A percentile compares a stretch with the other conserved stretches of the same genome.
Evolutionary conservation across 2,113 vertebrate species (phyloP).

Genomic region (Dromaius novaehollandiae): DNA sequence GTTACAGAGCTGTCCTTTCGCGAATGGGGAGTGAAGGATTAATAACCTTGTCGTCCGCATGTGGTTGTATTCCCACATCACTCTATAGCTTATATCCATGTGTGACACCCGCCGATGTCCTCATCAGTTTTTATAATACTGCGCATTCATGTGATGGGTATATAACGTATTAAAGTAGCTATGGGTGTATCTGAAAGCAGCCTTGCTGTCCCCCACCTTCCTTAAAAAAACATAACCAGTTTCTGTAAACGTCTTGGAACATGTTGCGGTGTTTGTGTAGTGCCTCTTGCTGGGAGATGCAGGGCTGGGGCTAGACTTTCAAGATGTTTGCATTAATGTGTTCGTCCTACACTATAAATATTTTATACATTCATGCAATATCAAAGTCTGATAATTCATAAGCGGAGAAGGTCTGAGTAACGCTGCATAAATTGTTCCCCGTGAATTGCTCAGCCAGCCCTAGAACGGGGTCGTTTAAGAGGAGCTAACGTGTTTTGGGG

Average conservation of each 20-base stretch:
- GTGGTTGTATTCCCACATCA: background rate
- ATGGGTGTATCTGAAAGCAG: background rate
- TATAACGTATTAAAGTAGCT: fast-evolving
- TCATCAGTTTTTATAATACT: background rate
- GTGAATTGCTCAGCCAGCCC: background rate
- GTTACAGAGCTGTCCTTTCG: background rate
- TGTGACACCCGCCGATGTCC: background rate
- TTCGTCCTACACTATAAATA: background rate
- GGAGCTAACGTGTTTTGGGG: background rate
- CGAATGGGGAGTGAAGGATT: background rate
- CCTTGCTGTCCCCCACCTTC: background rate
- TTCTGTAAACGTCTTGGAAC: background rate
- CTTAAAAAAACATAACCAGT: background rate
- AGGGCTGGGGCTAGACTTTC: background rate
- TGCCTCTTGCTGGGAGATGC: background rate
- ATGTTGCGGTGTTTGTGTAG: fast-evolving
- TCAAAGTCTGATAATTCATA: background rate
- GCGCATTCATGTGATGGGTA: fast-evolving
- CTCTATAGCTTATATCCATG: background rate
- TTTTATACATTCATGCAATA: background rate
- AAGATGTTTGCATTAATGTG: background rate
- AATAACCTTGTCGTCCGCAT: background rate
- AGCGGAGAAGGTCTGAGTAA: background rate
- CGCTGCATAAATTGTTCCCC: background rate
- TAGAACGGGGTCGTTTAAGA: fast-evolving